Base-by-base conservation (phyloP, 2,797 vertebrate species). In the Choloepus didactylus region DNA sequence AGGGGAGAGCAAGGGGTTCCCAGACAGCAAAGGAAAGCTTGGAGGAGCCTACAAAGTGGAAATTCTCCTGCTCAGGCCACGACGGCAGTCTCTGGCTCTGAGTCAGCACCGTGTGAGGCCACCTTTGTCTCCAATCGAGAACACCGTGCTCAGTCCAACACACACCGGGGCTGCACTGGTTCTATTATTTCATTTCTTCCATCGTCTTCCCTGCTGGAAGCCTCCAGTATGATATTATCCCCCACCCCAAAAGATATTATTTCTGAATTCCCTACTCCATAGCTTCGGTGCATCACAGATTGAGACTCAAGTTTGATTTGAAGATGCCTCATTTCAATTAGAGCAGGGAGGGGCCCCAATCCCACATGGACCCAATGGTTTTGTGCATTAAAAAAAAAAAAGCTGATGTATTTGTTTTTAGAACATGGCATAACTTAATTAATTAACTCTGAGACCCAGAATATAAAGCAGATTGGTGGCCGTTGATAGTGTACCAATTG, bases 291-390 rank as follows among this genome's bases (percentile, higher is more conserved):
- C 25, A 19, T 10, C 60, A 8, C 9, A 9, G 9, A 6, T 3
- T 1, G 0, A 29, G 12, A 23, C 10, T 3, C 0, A 2, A 1
- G 9, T 54, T 35, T 38, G 23, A 23, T 9, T 1, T 0, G 16
- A 1, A 29, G 67, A 67, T 0, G 25, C 29, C 41, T 0, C 8
- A 0, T 35, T 31, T 8, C 38, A 3, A 2, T 6, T 8, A 4
- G 44, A 12, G 8, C 0, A 0, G 6, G 19, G 12, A 0, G 0
- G 7, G 14, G 3, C 6, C 6, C 51, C 4, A 0, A 0, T 5
- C 81, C 81, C 86, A 2, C 0, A 15, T 41, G 38, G 21, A 2
- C 6, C 15, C 19, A 0, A 0, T 1, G 11, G 5, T 56, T 8
- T 44, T 41, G 29, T 4, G 15, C 66, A 5, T 1, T 1, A 21